Base-by-base conservation (phyloP, 2,797 vertebrate genomes). In the Liasis olivaceus region DNA sequence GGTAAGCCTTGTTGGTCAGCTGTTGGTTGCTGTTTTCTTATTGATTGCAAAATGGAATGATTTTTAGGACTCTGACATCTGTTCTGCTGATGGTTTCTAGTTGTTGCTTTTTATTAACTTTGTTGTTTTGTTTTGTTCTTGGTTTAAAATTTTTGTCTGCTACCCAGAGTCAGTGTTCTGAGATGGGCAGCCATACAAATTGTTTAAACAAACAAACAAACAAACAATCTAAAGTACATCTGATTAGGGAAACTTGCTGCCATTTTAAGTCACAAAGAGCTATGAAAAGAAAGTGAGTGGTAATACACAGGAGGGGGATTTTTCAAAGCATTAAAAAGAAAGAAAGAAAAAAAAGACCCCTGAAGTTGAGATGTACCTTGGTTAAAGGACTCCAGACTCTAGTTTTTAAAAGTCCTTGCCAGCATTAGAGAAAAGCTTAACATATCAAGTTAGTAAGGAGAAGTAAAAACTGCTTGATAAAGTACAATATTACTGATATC, bases 381-480 rank as follows among this genome's bases (percentile, higher is more conserved):
- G 1, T 95, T 86, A 88, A 1, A 0, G 1, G 28, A 89, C 81
- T 47, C 69, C 87, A 91, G 89, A 62, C 56, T 91, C 72, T 62
- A 92, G 69, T 9, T 90, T 92, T 92, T 91, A 11, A 9, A 88
- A 1, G 24, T 89, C 90, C 88, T 94, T 93, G 81, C 72, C 85
- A 93, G 93, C 85, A 6, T 94, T 85, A n/a, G 59, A 54, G 31
- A 11, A 51, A 64, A 85, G n/a, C 93, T 0, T 0, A 92, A 86
- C 1, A 84, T 87, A 28, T 89, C 26, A 87, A 90, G 5, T 0
- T 0, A 93, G 87, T 88, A 90, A 92, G 0, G 0, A 87, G 69
- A 91, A 63, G 31, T 92, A 77, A 42, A 94, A 94, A 54, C n/a
- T 66, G 89, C 93, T 95, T 91, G 90, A 63, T 77, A 5, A 95